Evolutionary conservation across 2,888 invertebrate species (phyloP).

Genomic region (Idaea biselata): DNA sequence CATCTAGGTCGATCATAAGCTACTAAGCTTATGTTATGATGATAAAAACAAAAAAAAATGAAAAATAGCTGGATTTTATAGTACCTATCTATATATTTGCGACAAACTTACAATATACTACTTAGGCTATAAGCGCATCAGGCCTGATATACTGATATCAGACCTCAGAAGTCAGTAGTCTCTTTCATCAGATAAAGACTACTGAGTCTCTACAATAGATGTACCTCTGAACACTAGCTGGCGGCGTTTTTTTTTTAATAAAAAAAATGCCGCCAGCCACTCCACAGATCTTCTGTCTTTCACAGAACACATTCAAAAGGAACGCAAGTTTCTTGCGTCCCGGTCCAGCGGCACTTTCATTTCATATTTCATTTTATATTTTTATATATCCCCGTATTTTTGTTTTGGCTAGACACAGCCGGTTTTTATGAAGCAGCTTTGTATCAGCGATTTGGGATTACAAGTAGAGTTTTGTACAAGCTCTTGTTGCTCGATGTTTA

Average conservation of each 20-base stretch:
- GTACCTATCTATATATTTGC: no score
- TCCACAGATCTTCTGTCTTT: slow-evolving; percentile 39
- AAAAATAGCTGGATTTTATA: no score
- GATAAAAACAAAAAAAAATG: no score
- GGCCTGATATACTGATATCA: no score
- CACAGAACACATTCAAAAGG: slow-evolving; percentile 73
- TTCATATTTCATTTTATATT: slow-evolving; percentile 78
- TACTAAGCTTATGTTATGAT: no score
- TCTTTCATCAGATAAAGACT: no score
- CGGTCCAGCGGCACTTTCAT: slow-evolving; percentile 76
- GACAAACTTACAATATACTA: no score
- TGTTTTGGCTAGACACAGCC: slow-evolving; percentile 66
- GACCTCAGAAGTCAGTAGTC: no score
- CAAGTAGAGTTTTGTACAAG: background rate
- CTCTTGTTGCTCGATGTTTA: background rate
- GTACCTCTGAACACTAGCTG: no score
- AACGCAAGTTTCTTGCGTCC: slow-evolving; percentile 74
- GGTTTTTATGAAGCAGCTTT: slow-evolving; percentile 53
- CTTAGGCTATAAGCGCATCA: no score
- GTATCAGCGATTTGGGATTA: slow-evolving; percentile 40
- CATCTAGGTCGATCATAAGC: no score
- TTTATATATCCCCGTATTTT: slow-evolving; percentile 75
- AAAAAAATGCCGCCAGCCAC: slow-evolving; percentile 20
- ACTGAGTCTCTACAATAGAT: no score
- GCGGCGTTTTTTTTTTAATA: background rate